Base-by-base conservation (phyloP, 2,888 invertebrate genomes). In the Leptinotarsa tumamoca region DNA sequence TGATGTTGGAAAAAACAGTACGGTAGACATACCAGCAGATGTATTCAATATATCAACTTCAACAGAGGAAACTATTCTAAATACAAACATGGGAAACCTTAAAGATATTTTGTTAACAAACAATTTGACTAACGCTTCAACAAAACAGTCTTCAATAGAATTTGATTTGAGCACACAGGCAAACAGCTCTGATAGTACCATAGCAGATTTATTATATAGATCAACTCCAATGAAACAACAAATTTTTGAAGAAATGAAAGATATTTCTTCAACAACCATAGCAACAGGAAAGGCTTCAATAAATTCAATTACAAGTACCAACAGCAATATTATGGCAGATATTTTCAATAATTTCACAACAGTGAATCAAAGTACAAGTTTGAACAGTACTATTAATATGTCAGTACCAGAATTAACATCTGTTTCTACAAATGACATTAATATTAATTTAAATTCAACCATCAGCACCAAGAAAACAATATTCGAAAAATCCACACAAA, bases 231-330 rank as follows among this genome's bases (percentile, higher is more conserved):
- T 50, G 50, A 21, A 21, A 49, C 18, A 67, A 67, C 21, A 21
- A 17, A 7, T 67, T 58, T 58, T 58, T 58, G 58, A 58, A 58
- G 21, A 58, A n/a, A 58, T 58, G 18, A 58, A 58, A 23, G 43
- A 33, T 33, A 18, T 27, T 7, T 3, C n/a, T 5, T 27, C 27
- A 27, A 27, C 27, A 17, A 17, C 63, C 15, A 14, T 13, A n/a
- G 63, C 43, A 17, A 17, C n/a, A 27, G 27, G 15, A 61, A n/a
- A 63, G n/a, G 10, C 43, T 33, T n/a, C 63, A 17, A 63, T 43
- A 1, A 43, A 33, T 43, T 63, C 43, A 52, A 7, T 52, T 5
- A 17, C 52, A 52, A 52, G 17, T 17, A 52, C n/a, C 15, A 54
- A 54, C 54, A 18, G 7, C 10, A 14, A 23, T 58, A 58, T 58